Percentiles rank a stretch among this genome's conserved stretches.
Conservation (phyloP, 2,797 vertebrate species). For the Erpetoichthys calabaricus region DNA sequence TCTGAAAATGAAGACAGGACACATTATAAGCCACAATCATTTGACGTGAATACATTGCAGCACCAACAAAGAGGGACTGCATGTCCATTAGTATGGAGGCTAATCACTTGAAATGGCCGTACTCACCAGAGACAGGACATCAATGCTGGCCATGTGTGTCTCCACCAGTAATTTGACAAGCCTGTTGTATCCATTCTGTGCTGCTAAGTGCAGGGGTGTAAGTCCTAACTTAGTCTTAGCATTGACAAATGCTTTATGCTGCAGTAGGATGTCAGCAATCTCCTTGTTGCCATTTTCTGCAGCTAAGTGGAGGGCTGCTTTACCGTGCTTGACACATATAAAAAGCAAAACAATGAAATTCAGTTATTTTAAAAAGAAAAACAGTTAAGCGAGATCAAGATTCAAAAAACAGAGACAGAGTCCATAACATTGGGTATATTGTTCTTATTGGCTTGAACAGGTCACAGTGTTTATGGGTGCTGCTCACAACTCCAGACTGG, state of each 20-base stretch:
- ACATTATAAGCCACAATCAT: background rate
- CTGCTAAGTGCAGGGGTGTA: constrained; percentile 35
- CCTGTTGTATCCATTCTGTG: constrained; percentile 27
- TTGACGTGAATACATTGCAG: background rate
- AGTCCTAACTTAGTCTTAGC: constrained; percentile 39
- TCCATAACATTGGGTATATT: no score
- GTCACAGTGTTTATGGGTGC: background rate
- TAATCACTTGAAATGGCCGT: no score
- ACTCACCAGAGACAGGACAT: constrained; percentile 28
- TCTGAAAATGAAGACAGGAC: constrained; percentile 11
- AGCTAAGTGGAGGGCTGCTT: constrained; percentile 36
- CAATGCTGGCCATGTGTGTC: constrained; percentile 25
- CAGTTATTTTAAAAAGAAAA: background rate
- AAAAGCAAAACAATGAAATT: background rate
- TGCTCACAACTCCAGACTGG: background rate
- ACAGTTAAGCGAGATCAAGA: background rate
- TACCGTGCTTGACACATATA: constrained; percentile 26
- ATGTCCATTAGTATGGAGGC: no score
- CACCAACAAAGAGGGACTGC: background rate
- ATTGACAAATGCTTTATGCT: constrained; percentile 40
- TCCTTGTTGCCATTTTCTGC: constrained; percentile 30
- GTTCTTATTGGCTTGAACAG: no score
- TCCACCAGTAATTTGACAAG: constrained; percentile 32
- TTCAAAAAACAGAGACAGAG: no score
- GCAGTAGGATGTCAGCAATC: constrained; percentile 32